phyloP scores from a whole-genome alignment of 2,113 vertebrate species.

The Ahaetulla prasina region DNA sequence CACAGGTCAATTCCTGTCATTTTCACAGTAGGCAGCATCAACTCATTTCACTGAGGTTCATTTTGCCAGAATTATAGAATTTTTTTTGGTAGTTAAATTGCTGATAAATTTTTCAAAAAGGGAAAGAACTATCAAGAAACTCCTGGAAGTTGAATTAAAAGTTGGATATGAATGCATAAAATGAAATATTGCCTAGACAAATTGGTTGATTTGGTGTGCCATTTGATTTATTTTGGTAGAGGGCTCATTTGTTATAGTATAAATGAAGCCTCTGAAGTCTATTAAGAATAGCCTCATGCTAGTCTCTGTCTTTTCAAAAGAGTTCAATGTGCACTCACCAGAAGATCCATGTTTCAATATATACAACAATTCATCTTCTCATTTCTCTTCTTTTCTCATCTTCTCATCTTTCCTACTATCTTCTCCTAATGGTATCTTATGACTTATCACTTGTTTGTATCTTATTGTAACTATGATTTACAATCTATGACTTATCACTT shows the following conservation, averaged over 20 bases:
- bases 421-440: not conserved
- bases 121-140: not conserved
- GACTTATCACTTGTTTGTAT: not conserved
- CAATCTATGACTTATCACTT: not conserved
- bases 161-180: not conserved
- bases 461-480: not conserved
- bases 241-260: not conserved
- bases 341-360: not conserved
- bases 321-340: not conserved
- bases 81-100: not conserved
- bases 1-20: conserved; percentile 36
- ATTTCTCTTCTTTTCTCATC: not conserved
- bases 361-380: not conserved
- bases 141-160: not conserved
- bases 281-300: not conserved
- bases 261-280: not conserved
- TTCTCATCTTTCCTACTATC: not conserved
- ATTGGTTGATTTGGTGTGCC: not conserved
- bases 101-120: not conserved
- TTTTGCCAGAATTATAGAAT: conserved; percentile 1
- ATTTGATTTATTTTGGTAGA: not conserved
- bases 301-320: not conserved
- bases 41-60: conserved; percentile 6
- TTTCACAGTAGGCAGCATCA: conserved; percentile 27
- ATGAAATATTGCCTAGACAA: not conserved